Evolutionary conservation across 1,140 invertebrate genomes (phyloP).

Genomic region (Leptestheria dahalacensis): DNA sequence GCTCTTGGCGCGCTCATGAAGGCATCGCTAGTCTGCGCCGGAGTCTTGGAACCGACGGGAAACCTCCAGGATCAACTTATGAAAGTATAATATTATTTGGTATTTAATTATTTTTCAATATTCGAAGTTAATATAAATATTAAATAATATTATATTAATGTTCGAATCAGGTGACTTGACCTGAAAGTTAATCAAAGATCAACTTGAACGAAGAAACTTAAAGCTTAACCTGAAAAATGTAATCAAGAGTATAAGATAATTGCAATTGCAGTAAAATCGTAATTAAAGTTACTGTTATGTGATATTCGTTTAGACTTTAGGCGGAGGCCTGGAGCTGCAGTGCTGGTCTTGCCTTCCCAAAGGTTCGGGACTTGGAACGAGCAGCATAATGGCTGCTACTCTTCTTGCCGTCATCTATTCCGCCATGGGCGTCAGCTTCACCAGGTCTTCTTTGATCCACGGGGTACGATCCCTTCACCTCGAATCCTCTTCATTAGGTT

Average conservation of each 20-base stretch:
- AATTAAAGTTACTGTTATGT: neutral
- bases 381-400: constrained; percentile 35
- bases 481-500: no score
- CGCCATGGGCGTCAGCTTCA: constrained; percentile 27
- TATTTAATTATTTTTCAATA: constrained; percentile 3
- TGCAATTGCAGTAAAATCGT: no score
- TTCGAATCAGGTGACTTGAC: no score
- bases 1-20: constrained; percentile 35
- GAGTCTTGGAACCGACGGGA: constrained; percentile 27
- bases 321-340: constrained; percentile 33
- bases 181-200: no score
- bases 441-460: constrained; percentile 19
- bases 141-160: neutral
- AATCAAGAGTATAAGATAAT: no score
- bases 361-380: constrained; percentile 38
- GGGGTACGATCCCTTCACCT: constrained; percentile 14
- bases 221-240: no score
- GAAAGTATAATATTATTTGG: constrained; percentile 3
- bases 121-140: neutral
- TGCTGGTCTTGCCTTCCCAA: constrained; percentile 37
- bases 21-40: constrained; percentile 31
- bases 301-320: constrained; percentile 22
- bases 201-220: no score
- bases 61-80: constrained; percentile 20
- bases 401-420: constrained; percentile 31